Percentiles rank a stretch among this genome's conserved stretches.
These are phyloP conservation scores for Drosophila lacteicornis DNA, from an alignment of 1,140 invertebrate species.

Conservation along the genomic window DNA sequence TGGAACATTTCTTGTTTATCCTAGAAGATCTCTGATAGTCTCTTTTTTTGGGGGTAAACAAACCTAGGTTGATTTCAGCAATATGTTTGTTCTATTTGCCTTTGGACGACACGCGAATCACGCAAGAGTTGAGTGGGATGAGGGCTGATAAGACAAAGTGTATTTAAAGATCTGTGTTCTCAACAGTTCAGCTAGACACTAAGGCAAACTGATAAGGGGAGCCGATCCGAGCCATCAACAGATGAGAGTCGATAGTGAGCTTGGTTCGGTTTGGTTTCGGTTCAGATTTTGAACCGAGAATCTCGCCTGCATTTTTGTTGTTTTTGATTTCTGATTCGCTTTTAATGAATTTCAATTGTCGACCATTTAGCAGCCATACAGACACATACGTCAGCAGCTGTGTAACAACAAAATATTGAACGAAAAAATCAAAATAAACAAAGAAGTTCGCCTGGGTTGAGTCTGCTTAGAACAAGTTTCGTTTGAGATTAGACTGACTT, in stretches of 20 bases:
- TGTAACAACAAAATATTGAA: conserved; percentile 27
- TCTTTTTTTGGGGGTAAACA: conserved; percentile 18
- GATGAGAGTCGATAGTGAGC: conserved; percentile 20
- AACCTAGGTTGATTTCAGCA: conserved; percentile 12
- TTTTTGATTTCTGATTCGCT: conserved; percentile 36
- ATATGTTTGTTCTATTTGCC: conserved; percentile 26
- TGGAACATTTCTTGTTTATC: conserved; percentile 4
- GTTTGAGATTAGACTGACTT: conserved; percentile 24
- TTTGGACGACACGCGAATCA: conserved; percentile 40
- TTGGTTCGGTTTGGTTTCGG: background rate
- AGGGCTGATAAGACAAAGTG: conserved; percentile 33
- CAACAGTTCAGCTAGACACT: conserved; percentile 30
- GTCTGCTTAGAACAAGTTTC: conserved; percentile 48
- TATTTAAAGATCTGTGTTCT: conserved; percentile 14
- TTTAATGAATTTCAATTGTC: conserved; percentile 61
- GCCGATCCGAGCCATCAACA: conserved; percentile 5
- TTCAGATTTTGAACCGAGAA: conserved; percentile 10
- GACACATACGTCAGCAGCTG: conserved; percentile 39
- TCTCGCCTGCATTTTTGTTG: conserved; percentile 15
- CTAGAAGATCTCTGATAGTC: background rate
- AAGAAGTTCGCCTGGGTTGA: conserved; percentile 24
- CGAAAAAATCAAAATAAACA: conserved; percentile 40
- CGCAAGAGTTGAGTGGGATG: conserved; percentile 35
- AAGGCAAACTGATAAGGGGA: conserved; percentile 37
- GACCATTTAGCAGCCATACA: conserved; percentile 45